Conservation (phyloP, 2,797 vertebrate species). For the Epinephelus malabaricus region DNA sequence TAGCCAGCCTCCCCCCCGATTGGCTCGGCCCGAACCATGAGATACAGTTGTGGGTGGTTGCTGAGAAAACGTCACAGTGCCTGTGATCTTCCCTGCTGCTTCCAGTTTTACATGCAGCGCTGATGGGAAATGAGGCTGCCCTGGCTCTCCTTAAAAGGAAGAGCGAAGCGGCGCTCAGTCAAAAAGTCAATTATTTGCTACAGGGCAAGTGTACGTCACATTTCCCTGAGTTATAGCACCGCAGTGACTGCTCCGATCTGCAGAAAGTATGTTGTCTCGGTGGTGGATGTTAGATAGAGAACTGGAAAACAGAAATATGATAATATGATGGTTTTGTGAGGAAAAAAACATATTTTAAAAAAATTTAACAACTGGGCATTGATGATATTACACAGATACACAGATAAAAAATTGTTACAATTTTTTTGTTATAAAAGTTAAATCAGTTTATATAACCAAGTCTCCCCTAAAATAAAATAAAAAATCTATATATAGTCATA, state of each 20-base stretch:
- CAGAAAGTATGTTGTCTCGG: slow-evolving; percentile 3
- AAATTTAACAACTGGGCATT: neutral
- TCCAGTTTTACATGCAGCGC: slow-evolving; percentile 72
- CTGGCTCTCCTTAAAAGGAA: slow-evolving; percentile 80
- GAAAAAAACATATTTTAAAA: neutral
- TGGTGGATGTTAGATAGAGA: slow-evolving; percentile 1
- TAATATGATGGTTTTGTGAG: neutral
- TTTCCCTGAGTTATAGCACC: slow-evolving; percentile 39
- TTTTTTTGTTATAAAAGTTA: neutral
- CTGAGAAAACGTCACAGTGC: slow-evolving; percentile 72
- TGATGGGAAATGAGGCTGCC: slow-evolving; percentile 77
- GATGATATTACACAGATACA: neutral
- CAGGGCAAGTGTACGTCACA: slow-evolving; percentile 53
- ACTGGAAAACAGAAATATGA: slow-evolving; percentile 11
- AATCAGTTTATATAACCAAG: neutral
- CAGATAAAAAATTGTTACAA: neutral
- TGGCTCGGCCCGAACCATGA: slow-evolving; percentile 70
- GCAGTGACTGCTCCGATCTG: slow-evolving; percentile 27
- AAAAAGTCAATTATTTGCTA: slow-evolving; percentile 60
- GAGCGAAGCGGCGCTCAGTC: slow-evolving; percentile 46
- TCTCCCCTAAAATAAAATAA: neutral
- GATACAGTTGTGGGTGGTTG: slow-evolving; percentile 71
- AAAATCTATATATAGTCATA: slow-evolving; percentile 1
- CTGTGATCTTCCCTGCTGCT: slow-evolving; percentile 60
- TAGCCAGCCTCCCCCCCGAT: slow-evolving; percentile 44